Percentiles rank a stretch among this genome's conserved stretches.
Conservation (phyloP, 2,888 invertebrate genomes). For the Alloplasta piceator region DNA sequence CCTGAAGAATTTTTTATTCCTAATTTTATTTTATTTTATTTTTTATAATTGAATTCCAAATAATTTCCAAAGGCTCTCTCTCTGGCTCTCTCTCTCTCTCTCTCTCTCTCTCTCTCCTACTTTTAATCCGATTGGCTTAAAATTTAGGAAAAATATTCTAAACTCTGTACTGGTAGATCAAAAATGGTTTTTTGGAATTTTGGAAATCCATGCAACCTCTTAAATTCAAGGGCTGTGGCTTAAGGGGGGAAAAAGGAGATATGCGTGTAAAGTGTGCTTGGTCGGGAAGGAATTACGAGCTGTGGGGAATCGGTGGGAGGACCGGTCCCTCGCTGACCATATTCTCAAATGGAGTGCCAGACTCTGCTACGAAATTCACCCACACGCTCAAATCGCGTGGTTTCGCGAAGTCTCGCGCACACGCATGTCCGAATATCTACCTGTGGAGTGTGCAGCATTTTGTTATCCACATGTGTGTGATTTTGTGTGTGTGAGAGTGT, state of each 20-base stretch:
- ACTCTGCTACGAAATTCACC: constrained; percentile 65
- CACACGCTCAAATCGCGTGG: constrained; percentile 31
- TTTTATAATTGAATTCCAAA: no score
- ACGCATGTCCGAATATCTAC: constrained; percentile 48
- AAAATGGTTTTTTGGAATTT: no score
- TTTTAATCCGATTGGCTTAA: no score
- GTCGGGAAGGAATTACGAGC: constrained; percentile 60
- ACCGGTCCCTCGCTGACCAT: constrained; percentile 64
- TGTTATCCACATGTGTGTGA: background rate
- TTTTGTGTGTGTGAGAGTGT: constrained; percentile 33
- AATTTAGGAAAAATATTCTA: no score
- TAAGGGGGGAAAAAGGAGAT: constrained; percentile 30
- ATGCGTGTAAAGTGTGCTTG: constrained; percentile 22
- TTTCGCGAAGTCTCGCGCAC: constrained; percentile 45
- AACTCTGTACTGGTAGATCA: background rate
- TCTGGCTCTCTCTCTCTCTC: no score
- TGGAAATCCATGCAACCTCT: no score
- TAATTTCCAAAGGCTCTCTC: no score
- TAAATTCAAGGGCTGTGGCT: no score
- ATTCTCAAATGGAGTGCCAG: constrained; percentile 24
- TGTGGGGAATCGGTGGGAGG: constrained; percentile 66
- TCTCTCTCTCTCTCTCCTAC: no score
- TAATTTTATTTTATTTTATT: no score
- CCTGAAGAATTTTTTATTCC: no score
- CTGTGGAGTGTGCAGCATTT: constrained; percentile 32